These are phyloP conservation scores for Penaeus monodon DNA, from an alignment of 2,888 invertebrate species.

Conservation along the genomic window DNA sequence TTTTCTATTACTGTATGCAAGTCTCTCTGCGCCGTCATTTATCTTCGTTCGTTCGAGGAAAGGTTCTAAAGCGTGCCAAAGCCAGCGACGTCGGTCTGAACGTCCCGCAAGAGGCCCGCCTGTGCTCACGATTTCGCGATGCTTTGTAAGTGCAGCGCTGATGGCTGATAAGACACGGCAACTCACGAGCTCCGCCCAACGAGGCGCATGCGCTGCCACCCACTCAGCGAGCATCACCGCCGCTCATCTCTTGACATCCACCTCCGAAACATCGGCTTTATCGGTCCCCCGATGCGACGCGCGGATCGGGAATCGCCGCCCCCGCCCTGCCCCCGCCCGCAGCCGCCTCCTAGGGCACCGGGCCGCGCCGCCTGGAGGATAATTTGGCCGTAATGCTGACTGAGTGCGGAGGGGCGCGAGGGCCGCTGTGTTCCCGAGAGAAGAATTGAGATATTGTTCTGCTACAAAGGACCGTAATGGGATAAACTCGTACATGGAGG, in stretches of 20 bases:
- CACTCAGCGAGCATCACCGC: slow-evolving; percentile 24
- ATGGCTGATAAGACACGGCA: slow-evolving; percentile 30
- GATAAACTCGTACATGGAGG: slow-evolving; percentile 28
- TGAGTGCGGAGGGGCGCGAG: slow-evolving; percentile 5
- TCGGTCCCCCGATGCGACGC: not conserved
- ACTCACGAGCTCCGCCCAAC: slow-evolving; percentile 7
- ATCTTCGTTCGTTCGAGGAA: too few relatives aligned
- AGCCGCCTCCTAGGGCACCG: not conserved
- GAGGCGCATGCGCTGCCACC: slow-evolving; percentile 25
- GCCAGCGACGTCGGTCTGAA: not conserved
- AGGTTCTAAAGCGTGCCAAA: not conserved
- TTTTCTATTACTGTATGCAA: too few relatives aligned
- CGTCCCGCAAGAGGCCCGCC: slow-evolving; percentile 16
- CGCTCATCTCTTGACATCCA: not conserved
- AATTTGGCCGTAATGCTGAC: not conserved
- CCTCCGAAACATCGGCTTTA: not conserved
- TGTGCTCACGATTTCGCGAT: slow-evolving; percentile 29
- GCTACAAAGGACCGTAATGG: slow-evolving; percentile 30
- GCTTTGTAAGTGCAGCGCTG: slow-evolving; percentile 31
- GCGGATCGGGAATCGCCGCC: not conserved
- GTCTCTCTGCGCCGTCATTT: too few relatives aligned
- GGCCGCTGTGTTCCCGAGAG: slow-evolving; percentile 4
- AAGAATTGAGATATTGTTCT: slow-evolving; percentile 29
- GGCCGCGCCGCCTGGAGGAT: not conserved
- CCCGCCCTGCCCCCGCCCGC: not conserved